Percentiles rank a stretch among this genome's conserved stretches.
Conservation (phyloP, 1,140 invertebrate genomes). For the Agrypnia vestita region DNA sequence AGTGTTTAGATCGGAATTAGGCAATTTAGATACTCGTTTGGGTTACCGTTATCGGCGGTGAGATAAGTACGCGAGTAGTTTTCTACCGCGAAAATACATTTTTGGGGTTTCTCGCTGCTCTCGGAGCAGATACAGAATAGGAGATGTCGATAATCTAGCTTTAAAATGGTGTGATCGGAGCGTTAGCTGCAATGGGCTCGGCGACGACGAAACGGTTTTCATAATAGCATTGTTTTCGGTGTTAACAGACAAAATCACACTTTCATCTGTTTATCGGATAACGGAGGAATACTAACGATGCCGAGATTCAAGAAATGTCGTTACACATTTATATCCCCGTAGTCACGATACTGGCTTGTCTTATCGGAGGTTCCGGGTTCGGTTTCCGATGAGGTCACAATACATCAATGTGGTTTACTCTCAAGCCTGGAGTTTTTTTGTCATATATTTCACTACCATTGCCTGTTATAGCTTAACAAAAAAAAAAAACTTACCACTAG, state of each 20-base stretch:
- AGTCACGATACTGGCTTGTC: too few relatives aligned
- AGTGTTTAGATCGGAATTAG: slow-evolving; percentile 61
- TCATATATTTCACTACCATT: too few relatives aligned
- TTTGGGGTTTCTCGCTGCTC: slow-evolving; percentile 21
- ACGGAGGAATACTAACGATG: too few relatives aligned
- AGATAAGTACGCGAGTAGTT: slow-evolving; percentile 43
- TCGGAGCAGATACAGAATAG: slow-evolving; percentile 12
- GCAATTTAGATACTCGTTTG: slow-evolving; percentile 61
- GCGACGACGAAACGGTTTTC: slow-evolving; percentile 8
- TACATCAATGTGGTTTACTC: too few relatives aligned
- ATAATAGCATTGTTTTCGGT: slow-evolving; percentile 30
- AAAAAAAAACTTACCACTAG: too few relatives aligned
- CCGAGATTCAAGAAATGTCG: too few relatives aligned
- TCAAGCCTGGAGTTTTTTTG: too few relatives aligned
- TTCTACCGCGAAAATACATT: slow-evolving; percentile 31
- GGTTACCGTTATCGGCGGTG: slow-evolving; percentile 58
- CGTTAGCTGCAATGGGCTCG: slow-evolving; percentile 21
- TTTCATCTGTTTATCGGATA: too few relatives aligned
- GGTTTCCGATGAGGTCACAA: too few relatives aligned
- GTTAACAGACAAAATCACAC: background rate
- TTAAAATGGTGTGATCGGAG: slow-evolving; percentile 11
- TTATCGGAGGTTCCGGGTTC: too few relatives aligned
- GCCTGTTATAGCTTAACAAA: too few relatives aligned
- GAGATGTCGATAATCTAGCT: slow-evolving; percentile 11
- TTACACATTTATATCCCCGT: too few relatives aligned